These are phyloP conservation scores for Acanthosepion pharaonis DNA, from an alignment of 2,888 invertebrate genomes.

Conservation along the genomic window DNA sequence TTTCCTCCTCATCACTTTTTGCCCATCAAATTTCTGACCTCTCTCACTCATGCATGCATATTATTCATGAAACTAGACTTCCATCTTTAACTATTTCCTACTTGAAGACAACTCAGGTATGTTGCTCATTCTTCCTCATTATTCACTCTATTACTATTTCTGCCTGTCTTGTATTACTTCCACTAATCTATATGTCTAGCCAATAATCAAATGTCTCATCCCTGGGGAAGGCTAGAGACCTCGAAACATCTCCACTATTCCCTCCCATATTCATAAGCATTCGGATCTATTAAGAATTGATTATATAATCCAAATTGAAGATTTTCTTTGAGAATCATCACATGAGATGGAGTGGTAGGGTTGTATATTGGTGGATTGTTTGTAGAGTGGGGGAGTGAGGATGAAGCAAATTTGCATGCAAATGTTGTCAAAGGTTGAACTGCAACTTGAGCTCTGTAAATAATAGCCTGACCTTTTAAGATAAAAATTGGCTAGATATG, in stretches of 20 bases:
- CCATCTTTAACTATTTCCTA: background rate
- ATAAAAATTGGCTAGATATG: background rate
- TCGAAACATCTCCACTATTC: background rate
- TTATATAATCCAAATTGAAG: conserved; percentile 23
- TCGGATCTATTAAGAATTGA: conserved; percentile 4
- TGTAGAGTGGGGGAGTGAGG: background rate
- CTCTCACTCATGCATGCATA: background rate
- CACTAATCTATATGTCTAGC: conserved; percentile 18
- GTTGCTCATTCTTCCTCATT: conserved; percentile 33
- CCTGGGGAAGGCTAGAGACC: background rate
- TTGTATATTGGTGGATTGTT: background rate
- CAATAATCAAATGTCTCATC: conserved; percentile 11
- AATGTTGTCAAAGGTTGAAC: conserved; percentile 21
- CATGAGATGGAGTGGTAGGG: background rate
- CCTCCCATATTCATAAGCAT: background rate
- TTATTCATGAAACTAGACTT: background rate
- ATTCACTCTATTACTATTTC: background rate
- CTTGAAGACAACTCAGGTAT: conserved; percentile 17
- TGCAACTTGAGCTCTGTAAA: background rate
- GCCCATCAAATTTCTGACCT: background rate
- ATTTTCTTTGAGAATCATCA: conserved; percentile 1
- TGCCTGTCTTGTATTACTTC: background rate
- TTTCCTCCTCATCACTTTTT: background rate
- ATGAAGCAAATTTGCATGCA: background rate
- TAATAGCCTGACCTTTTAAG: conserved; percentile 33